phyloP scores from a whole-genome alignment of 2,797 vertebrate genomes.

The Rhynchotus rufescens region DNA sequence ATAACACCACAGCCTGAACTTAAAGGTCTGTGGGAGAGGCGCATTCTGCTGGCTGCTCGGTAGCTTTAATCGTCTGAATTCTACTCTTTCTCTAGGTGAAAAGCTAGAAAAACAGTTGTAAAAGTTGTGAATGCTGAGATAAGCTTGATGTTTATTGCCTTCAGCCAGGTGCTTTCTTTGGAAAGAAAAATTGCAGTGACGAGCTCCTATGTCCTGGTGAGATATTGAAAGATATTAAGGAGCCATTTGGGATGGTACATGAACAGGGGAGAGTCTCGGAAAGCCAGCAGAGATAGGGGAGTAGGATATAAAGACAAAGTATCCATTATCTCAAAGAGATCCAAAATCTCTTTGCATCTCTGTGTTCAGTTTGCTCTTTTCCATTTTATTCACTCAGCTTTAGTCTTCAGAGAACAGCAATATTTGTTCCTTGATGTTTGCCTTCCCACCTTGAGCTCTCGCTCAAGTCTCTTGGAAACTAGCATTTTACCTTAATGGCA shows the following conservation, averaged over 20 bases:
- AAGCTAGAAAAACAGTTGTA: rapidly evolving
- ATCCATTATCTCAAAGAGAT: too few species aligned
- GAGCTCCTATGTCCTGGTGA: not conserved
- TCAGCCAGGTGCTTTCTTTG: not conserved
- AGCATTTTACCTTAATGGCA: not conserved
- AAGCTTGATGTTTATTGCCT: not conserved
- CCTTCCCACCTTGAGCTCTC: not conserved
- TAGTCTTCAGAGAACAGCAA: not conserved
- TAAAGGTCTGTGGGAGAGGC: not conserved
- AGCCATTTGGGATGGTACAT: not conserved
- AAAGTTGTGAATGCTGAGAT: rapidly evolving
- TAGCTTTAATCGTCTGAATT: not conserved
- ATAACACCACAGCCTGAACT: not conserved
- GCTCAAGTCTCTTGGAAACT: not conserved
- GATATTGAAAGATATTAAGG: not conserved
- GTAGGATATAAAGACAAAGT: not conserved
- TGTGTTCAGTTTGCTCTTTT: not conserved
- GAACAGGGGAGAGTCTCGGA: not conserved
- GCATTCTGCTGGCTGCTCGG: not conserved
- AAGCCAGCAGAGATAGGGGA: not conserved
- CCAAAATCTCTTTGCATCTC: not conserved
- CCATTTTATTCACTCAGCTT: not conserved
- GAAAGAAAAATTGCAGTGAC: too few species aligned
- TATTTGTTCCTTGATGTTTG: not conserved
- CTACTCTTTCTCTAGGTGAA: not conserved